These are phyloP conservation scores for Bathynomus jamesi DNA, from an alignment of 1,140 invertebrate species.

Conservation along the genomic window DNA sequence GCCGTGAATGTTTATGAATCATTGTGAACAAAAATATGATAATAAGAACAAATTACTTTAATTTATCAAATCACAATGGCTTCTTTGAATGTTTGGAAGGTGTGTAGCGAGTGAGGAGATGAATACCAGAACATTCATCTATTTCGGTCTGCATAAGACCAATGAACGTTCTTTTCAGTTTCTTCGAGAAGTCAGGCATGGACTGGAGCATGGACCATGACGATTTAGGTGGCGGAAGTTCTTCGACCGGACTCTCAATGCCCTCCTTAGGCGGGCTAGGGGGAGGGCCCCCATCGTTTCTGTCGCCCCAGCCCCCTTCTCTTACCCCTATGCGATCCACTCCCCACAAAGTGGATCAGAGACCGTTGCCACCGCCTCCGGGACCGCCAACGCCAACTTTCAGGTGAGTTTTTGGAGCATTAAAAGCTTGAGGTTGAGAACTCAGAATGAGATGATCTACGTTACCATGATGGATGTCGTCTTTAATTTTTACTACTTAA, in stretches of 20 bases:
- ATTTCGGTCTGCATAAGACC: too few species aligned
- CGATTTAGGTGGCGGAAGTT: constrained; percentile 23
- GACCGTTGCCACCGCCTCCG: constrained; percentile 33
- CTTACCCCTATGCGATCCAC: constrained; percentile 21
- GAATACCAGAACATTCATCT: too few species aligned
- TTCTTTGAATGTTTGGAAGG: too few species aligned
- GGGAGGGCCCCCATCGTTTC: constrained; percentile 23
- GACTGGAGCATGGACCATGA: constrained; percentile 33
- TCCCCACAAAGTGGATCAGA: constrained; percentile 28
- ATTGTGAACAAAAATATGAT: too few species aligned
- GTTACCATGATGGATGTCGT: too few species aligned
- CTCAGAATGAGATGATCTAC: too few species aligned
- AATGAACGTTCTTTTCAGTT: constrained; percentile 23
- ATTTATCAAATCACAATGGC: too few species aligned
- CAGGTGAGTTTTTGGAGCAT: constrained; percentile 11
- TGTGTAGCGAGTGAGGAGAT: too few species aligned
- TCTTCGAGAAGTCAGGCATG: constrained; percentile 34
- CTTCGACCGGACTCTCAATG: constrained; percentile 14
- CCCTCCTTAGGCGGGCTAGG: constrained; percentile 26
- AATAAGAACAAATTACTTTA: too few species aligned
- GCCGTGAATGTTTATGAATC: too few species aligned
- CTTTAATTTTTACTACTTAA: too few species aligned
- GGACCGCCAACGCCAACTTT: constrained; percentile 31
- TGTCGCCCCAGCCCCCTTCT: constrained; percentile 19
- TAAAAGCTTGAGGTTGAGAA: background rate